phyloP scores from a whole-genome alignment of 2,888 invertebrate species.

The Aradus depressus region DNA sequence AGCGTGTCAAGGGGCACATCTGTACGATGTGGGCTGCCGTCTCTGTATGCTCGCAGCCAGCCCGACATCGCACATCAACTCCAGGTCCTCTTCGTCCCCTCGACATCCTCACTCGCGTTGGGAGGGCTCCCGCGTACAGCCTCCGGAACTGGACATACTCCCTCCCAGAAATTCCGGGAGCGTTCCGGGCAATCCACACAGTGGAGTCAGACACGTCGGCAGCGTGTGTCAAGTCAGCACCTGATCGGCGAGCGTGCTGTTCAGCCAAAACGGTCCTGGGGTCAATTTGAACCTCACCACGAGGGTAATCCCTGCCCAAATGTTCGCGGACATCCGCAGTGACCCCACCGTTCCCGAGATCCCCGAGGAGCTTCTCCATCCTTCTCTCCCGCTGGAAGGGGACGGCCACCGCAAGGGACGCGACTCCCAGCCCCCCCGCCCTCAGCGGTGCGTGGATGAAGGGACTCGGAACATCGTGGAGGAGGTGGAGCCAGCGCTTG shows the following conservation, averaged over 20 bases:
- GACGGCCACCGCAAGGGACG: conserved; percentile 21
- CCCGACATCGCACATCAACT: conserved; percentile 32
- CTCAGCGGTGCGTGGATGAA: conserved; percentile 33
- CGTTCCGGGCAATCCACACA: background rate
- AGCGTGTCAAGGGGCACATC: conserved; percentile 34
- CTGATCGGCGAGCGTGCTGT: conserved; percentile 24
- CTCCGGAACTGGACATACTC: conserved; percentile 34
- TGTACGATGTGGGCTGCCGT: conserved; percentile 35
- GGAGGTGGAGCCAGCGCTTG: conserved; percentile 33
- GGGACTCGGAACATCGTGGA: conserved; percentile 31
- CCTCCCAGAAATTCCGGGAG: conserved; percentile 29
- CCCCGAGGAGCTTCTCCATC: background rate
- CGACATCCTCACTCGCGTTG: conserved; percentile 31
- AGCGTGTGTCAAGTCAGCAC: conserved; percentile 4
- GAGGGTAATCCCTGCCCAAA: background rate
- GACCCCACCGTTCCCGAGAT: background rate
- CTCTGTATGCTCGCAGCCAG: conserved; percentile 33
- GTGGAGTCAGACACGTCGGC: background rate
- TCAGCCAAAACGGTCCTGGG: conserved; percentile 28
- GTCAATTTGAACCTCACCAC: background rate
- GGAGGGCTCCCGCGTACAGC: conserved; percentile 34
- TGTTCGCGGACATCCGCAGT: background rate
- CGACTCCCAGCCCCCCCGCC: conserved; percentile 32
- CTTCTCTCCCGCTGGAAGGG: background rate
- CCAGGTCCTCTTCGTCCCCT: conserved; percentile 30